Conservation (phyloP, 2,113 vertebrate genomes). For the Falcunculus frontatus region DNA sequence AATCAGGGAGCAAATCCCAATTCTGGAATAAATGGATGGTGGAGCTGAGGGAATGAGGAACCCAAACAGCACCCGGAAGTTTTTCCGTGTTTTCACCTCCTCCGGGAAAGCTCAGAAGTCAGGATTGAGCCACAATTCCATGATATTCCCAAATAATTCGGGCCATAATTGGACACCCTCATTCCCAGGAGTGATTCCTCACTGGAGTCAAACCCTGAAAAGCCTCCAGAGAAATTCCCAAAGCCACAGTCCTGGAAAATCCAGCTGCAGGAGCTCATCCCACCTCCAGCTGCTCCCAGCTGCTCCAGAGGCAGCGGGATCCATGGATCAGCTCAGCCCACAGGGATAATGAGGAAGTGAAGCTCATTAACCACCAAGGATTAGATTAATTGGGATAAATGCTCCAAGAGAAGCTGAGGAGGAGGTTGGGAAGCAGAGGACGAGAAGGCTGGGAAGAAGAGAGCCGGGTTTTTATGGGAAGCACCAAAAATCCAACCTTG, state of each 20-base stretch:
- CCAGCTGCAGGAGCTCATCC: background rate
- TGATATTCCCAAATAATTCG: accelerated
- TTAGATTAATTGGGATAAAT: background rate
- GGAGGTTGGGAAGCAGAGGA: background rate
- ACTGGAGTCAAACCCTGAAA: accelerated
- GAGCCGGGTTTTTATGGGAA: background rate
- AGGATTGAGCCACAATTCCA: background rate
- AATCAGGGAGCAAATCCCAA: background rate
- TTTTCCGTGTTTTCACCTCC: background rate
- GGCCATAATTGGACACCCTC: background rate
- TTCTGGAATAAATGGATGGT: background rate
- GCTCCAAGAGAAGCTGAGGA: background rate
- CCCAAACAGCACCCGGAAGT: background rate
- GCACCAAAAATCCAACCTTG: background rate
- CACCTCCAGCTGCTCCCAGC: accelerated
- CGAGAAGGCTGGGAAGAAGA: background rate
- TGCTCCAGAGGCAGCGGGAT: background rate
- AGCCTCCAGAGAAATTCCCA: background rate
- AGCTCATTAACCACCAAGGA: background rate
- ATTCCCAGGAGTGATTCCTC: accelerated
- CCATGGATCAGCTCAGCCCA: background rate
- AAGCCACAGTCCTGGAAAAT: background rate
- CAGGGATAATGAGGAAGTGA: background rate
- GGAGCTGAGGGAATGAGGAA: background rate
- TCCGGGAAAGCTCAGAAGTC: background rate